Conservation (phyloP, 23 tunicate species). For the Ciona savignyi region DNA sequence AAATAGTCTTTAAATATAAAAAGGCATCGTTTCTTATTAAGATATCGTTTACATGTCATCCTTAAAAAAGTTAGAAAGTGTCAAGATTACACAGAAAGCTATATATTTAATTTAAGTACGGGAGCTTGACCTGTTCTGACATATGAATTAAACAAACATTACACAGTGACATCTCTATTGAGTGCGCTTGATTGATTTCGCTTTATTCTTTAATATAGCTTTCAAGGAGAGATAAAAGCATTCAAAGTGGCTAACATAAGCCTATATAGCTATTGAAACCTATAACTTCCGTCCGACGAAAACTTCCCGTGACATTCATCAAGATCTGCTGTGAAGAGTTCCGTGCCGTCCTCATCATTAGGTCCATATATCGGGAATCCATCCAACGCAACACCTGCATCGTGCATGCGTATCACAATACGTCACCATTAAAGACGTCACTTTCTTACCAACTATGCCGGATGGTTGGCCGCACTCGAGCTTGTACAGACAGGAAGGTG, state of each 20-base stretch:
- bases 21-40: too few species aligned
- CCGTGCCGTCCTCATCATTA: slow-evolving; percentile 26
- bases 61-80: too few species aligned
- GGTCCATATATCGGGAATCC: slow-evolving; percentile 64
- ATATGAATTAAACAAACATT: too few species aligned
- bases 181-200: too few species aligned
- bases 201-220: too few species aligned
- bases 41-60: too few species aligned
- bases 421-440: neutral
- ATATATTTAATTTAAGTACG: too few species aligned
- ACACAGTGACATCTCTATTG: too few species aligned
- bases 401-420: neutral
- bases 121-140: too few species aligned
- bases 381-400: slow-evolving; percentile 50
- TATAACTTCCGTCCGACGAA: slow-evolving; percentile 25
- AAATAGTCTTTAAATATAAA: too few species aligned
- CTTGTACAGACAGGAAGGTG: slow-evolving; percentile 16
- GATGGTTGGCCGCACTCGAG: slow-evolving; percentile 7
- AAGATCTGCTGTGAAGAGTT: slow-evolving; percentile 16
- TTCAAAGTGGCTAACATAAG: neutral
- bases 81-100: too few species aligned
- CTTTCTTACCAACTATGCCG: slow-evolving; percentile 16
- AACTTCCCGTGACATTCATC: slow-evolving; percentile 47
- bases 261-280: slow-evolving; percentile 8
- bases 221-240: too few species aligned